Conservation (phyloP, 2,888 invertebrate genomes). For the Cephalotes varians region DNA sequence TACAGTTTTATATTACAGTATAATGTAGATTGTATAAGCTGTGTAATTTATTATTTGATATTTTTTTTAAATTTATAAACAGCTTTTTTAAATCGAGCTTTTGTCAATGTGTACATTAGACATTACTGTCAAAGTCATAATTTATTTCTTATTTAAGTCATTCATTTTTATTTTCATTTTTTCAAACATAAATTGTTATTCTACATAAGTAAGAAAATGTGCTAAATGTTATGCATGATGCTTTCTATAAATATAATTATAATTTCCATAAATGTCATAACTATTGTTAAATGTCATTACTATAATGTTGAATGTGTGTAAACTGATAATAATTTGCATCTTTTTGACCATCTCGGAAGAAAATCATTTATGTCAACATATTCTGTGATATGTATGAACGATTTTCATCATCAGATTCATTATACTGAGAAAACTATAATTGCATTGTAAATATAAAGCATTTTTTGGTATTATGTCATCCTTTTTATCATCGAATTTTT, state of each 20-base stretch:
- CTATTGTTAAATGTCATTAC: constrained; percentile 21
- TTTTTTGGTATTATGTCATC: neutral
- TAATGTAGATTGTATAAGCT: neutral
- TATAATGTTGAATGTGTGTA: constrained; percentile 39
- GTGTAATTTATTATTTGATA: neutral
- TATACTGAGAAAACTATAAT: neutral
- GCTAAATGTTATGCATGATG: constrained; percentile 67
- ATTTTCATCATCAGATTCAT: neutral
- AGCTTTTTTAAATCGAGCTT: neutral
- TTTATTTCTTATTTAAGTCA: neutral
- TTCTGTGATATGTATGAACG: neutral
- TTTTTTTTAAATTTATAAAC: neutral
- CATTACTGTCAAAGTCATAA: neutral
- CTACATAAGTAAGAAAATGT: constrained; percentile 26
- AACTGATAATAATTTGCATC: constrained; percentile 13
- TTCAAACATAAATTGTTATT: no score
- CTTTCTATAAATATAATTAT: constrained; percentile 56
- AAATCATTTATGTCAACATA: neutral
- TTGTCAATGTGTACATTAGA: neutral
- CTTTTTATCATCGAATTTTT: neutral
- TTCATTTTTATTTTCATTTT: neutral
- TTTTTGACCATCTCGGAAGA: neutral
- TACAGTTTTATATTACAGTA: no score
- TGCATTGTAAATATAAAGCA: neutral
- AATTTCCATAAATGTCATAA: constrained; percentile 41